These are phyloP conservation scores for Alexandromys fortis DNA, from an alignment of 2,113 vertebrate genomes.

Conservation along the genomic window DNA sequence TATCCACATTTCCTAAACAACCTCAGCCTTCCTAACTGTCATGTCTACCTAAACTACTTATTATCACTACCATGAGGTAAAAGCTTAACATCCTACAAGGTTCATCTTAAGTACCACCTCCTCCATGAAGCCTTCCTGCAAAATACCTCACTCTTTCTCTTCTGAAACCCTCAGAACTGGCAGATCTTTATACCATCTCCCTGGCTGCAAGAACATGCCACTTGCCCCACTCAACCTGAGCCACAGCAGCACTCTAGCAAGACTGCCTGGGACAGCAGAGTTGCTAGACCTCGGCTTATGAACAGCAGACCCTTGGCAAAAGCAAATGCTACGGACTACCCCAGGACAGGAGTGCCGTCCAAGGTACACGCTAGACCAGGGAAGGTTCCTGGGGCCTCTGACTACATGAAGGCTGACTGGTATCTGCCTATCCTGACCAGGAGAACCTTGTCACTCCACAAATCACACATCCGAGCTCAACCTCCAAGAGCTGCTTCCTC, in stretches of 20 bases:
- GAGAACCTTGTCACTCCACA: not conserved
- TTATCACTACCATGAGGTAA: not conserved
- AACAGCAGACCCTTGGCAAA: not conserved
- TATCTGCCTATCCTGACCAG: not conserved
- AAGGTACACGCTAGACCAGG: not conserved
- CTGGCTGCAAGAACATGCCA: not conserved
- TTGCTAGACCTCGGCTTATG: not conserved
- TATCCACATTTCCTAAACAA: not conserved
- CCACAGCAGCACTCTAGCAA: not conserved
- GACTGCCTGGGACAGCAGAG: not conserved
- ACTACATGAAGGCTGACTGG: not conserved
- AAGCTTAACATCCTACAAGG: not conserved
- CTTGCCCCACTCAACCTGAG: not conserved
- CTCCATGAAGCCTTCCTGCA: not conserved
- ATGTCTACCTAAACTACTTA: not conserved
- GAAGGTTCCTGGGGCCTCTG: not conserved
- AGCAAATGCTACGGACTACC: not conserved
- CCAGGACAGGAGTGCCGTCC: not conserved
- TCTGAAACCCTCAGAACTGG: not conserved
- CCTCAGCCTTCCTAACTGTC: not conserved
- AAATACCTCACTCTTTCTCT: not conserved
- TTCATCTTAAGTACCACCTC: not conserved
- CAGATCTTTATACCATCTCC: not conserved
- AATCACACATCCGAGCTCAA: accelerated
- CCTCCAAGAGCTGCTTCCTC: not conserved